Conservation (phyloP, 2,888 invertebrate species). For the Tetragnatha montana region DNA sequence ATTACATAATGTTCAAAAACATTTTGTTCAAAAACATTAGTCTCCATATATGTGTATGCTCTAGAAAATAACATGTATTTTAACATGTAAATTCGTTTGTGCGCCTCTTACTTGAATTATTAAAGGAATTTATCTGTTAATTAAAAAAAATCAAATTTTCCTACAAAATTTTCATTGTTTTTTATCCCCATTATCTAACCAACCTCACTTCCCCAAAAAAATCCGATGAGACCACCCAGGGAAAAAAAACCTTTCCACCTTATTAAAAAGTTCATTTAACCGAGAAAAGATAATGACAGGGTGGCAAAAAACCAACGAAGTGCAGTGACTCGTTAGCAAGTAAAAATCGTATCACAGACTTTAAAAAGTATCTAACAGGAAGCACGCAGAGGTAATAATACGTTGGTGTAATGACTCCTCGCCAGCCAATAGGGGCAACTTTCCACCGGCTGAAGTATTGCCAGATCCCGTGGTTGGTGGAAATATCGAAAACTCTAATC, state of each 20-base stretch:
- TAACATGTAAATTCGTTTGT: too few relatives aligned
- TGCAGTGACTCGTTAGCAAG: slow-evolving; percentile 13
- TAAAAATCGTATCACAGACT: slow-evolving; percentile 25
- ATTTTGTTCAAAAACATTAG: too few relatives aligned
- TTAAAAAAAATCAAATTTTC: too few relatives aligned
- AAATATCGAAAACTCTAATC: slow-evolving; percentile 69
- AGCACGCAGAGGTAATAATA: slow-evolving; percentile 46
- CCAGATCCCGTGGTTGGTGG: slow-evolving; percentile 69
- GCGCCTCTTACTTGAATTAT: too few relatives aligned
- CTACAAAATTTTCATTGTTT: not conserved
- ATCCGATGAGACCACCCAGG: not conserved
- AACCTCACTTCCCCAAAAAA: too few relatives aligned
- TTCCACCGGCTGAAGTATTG: slow-evolving; percentile 19
- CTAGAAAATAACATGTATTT: too few relatives aligned
- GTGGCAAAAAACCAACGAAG: not conserved
- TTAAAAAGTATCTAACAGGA: slow-evolving; percentile 38
- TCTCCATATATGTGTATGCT: too few relatives aligned
- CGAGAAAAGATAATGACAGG: not conserved
- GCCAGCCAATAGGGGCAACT: slow-evolving; percentile 64
- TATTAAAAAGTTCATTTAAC: slow-evolving; percentile 46
- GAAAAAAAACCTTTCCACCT: slow-evolving; percentile 1
- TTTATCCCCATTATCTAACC: not conserved
- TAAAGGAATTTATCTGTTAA: too few relatives aligned
- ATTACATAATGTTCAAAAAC: too few relatives aligned
- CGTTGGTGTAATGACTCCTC: slow-evolving; percentile 47